Percentiles rank a stretch among this genome's conserved stretches.
These are phyloP conservation scores for Heteromyza rotundicornis DNA, from an alignment of 2,888 invertebrate species.

Conservation along the genomic window DNA sequence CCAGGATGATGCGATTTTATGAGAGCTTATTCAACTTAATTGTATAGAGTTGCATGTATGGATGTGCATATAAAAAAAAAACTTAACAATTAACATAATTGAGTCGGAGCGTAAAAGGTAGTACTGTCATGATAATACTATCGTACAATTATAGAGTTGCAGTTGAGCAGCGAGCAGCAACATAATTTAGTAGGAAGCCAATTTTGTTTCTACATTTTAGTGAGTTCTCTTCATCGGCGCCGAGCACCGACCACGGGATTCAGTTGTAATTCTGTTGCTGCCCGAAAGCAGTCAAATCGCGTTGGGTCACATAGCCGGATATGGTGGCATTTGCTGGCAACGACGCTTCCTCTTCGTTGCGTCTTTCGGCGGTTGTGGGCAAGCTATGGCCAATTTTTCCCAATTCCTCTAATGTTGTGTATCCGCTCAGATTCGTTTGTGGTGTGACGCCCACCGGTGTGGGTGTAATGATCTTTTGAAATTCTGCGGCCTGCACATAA, in stretches of 20 bases:
- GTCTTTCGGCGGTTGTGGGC: no score
- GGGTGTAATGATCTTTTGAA: not conserved
- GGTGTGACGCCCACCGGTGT: not conserved
- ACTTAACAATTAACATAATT: not conserved
- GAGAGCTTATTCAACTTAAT: no score
- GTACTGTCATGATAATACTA: not conserved
- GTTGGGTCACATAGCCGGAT: conserved; percentile 53
- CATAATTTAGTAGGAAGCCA: not conserved
- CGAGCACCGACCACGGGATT: no score
- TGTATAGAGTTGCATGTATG: no score
- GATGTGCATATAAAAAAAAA: not conserved
- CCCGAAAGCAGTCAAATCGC: conserved; percentile 49
- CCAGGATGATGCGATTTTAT: no score
- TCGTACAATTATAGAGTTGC: no score
- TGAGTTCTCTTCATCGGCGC: not conserved
- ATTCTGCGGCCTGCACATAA: conserved; percentile 20
- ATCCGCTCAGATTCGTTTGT: conserved; percentile 29
- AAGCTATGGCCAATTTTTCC: conserved; percentile 31
- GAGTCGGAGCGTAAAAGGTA: not conserved
- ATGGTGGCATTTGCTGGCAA: conserved; percentile 30
- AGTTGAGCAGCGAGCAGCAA: no score
- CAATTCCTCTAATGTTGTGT: conserved; percentile 46
- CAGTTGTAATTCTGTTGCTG: conserved; percentile 41
- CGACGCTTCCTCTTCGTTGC: not conserved
- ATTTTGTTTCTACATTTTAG: not conserved